A percentile compares a stretch with the other conserved stretches of the same genome.
Conservation (phyloP, 2,797 vertebrate genomes). For the Chelonia mydas region DNA sequence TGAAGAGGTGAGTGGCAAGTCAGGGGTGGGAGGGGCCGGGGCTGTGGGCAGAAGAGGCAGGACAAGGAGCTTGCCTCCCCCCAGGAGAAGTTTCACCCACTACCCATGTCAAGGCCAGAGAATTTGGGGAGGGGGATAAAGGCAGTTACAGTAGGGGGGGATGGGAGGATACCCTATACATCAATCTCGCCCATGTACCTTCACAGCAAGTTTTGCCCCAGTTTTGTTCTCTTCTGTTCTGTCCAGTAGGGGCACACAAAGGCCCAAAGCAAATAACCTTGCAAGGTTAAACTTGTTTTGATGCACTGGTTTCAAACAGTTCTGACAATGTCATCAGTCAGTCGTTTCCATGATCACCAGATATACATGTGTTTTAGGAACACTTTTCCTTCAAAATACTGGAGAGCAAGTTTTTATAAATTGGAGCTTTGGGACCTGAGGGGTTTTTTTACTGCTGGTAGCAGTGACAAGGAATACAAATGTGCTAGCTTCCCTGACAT, state of each 20-base stretch:
- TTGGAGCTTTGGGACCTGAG: constrained; percentile 32
- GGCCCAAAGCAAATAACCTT: accelerated
- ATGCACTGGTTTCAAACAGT: not conserved
- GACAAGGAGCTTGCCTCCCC: too few species aligned
- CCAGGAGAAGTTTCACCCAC: too few species aligned
- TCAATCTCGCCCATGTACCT: not conserved
- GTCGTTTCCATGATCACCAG: accelerated
- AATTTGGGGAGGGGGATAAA: not conserved
- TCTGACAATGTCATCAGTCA: not conserved
- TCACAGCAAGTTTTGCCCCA: not conserved
- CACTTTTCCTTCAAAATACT: not conserved
- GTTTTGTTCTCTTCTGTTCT: not conserved
- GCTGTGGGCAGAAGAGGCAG: too few species aligned
- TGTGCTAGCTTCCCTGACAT: constrained; percentile 28
- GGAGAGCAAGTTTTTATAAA: constrained; percentile 31
- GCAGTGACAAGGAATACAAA: constrained; percentile 55
- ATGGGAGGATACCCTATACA: not conserved
- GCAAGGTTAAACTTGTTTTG: not conserved
- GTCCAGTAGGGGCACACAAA: accelerated
- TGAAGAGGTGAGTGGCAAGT: too few species aligned
- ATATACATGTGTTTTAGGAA: not conserved
- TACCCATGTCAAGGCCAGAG: not conserved
- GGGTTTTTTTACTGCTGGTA: constrained; percentile 36
- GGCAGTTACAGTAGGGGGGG: not conserved
- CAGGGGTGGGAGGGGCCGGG: too few species aligned